phyloP scores from a whole-genome alignment of 2,113 vertebrate species.

The Potamarius usumacintae region DNA sequence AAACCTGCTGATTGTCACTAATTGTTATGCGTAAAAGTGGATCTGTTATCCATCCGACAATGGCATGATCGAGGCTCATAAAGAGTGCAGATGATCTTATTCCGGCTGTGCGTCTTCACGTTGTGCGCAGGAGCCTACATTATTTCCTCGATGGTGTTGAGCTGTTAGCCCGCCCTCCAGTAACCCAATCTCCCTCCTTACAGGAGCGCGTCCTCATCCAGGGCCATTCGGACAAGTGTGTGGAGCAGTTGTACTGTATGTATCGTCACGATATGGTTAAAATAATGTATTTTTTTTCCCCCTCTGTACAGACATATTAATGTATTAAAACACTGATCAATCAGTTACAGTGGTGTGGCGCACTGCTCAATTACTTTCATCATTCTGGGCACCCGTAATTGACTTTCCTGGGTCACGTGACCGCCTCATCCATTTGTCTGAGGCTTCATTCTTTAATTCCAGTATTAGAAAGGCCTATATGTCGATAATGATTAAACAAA shows the following conservation, averaged over 20 bases:
- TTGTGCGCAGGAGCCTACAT: conserved; percentile 40
- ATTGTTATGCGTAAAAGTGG: conserved; percentile 27
- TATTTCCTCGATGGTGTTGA: conserved; percentile 48
- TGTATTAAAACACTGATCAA: neutral
- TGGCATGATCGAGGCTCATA: conserved; percentile 25
- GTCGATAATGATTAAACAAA: neutral
- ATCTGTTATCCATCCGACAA: conserved; percentile 24
- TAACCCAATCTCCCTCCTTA: conserved; percentile 51
- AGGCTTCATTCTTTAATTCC: neutral
- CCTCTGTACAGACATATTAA: neutral
- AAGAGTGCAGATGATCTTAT: conserved; percentile 43
- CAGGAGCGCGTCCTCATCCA: conserved; percentile 48
- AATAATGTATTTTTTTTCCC: neutral
- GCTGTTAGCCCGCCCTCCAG: conserved; percentile 53
- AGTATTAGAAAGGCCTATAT: neutral
- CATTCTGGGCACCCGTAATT: neutral
- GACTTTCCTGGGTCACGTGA: neutral
- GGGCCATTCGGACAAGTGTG: conserved; percentile 42
- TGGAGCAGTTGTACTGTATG: conserved; percentile 46
- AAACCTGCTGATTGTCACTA: neutral
- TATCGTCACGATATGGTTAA: conserved; percentile 13
- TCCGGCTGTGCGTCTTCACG: conserved; percentile 37
- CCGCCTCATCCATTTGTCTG: neutral
- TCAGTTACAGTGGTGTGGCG: neutral
- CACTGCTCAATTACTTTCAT: neutral